These are phyloP conservation scores for Thelaira solivaga DNA, from an alignment of 2,888 invertebrate species.

Conservation along the genomic window DNA sequence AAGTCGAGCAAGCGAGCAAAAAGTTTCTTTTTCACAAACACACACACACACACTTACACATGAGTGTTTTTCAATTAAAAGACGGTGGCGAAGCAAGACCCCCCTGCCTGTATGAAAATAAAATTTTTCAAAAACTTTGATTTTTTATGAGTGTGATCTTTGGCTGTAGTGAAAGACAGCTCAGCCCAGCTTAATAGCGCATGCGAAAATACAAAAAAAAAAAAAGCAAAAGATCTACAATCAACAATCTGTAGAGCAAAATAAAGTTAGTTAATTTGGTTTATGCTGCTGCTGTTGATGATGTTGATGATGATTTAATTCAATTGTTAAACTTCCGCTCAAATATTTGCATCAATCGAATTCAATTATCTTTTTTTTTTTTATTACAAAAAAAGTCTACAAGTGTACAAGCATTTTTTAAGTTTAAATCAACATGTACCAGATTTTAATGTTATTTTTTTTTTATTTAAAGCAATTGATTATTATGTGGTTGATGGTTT, in stretches of 20 bases:
- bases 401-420: conserved; percentile 1
- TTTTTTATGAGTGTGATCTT: conserved; percentile 46
- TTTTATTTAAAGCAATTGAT: conserved; percentile 63
- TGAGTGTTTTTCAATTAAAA: neutral
- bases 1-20: conserved; percentile 3
- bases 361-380: conserved; percentile 64
- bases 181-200: conserved; percentile 5
- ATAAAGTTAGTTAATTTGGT: conserved; percentile 42
- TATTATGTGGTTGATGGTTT: conserved; percentile 55
- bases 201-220: too few relatives aligned
- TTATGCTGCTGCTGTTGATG: neutral
- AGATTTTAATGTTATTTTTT: conserved; percentile 61
- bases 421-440: conserved; percentile 52
- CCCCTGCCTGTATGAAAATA: conserved; percentile 29
- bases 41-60: too few relatives aligned
- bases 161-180: conserved; percentile 33
- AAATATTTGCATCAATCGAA: conserved; percentile 65
- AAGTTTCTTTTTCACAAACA: neutral
- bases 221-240: conserved; percentile 29
- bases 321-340: conserved; percentile 62
- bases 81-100: neutral
- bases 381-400: neutral
- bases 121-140: conserved; percentile 55
- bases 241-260: conserved; percentile 35
- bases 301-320: conserved; percentile 55